phyloP scores from a whole-genome alignment of 2,888 invertebrate species.

The Synergus itoensis region DNA sequence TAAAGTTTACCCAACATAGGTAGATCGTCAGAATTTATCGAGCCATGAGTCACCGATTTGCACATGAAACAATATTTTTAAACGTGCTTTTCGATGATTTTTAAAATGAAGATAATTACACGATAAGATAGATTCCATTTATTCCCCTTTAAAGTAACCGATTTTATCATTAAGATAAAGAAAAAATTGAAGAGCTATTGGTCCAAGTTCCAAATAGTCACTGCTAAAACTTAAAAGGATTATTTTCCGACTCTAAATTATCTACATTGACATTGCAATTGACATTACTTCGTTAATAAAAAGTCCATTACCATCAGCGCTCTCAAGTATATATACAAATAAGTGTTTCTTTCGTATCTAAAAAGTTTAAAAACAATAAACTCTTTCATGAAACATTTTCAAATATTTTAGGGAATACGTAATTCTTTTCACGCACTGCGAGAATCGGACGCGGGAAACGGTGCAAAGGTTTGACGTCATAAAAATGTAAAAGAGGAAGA shows the following conservation, averaged over 20 bases:
- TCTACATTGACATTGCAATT: conserved; percentile 15
- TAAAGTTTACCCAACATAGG: conserved; percentile 8
- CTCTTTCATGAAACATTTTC: not conserved
- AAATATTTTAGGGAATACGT: not conserved
- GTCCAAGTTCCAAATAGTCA: no score
- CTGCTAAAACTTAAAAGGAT: not conserved
- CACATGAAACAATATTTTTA: not conserved
- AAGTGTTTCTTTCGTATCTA: not conserved
- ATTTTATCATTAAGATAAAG: not conserved
- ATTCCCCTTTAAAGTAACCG: not conserved
- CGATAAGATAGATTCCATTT: not conserved
- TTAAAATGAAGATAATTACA: not conserved
- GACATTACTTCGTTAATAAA: conserved; percentile 22
- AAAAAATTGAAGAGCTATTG: no score
- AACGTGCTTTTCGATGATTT: not conserved
- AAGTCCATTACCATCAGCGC: conserved; percentile 11
- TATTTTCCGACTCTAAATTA: conserved; percentile 14
- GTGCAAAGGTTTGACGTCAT: conserved; percentile 52
- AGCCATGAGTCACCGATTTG: conserved; percentile 31
- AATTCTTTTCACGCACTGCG: not conserved
- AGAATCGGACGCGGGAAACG: conserved; percentile 16
- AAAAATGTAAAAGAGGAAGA: conserved; percentile 50
- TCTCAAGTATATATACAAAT: not conserved
- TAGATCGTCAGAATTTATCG: conserved; percentile 30
- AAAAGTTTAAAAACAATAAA: not conserved